Base-by-base conservation (phyloP, 2,113 vertebrate species). In the Proteles cristata region DNA sequence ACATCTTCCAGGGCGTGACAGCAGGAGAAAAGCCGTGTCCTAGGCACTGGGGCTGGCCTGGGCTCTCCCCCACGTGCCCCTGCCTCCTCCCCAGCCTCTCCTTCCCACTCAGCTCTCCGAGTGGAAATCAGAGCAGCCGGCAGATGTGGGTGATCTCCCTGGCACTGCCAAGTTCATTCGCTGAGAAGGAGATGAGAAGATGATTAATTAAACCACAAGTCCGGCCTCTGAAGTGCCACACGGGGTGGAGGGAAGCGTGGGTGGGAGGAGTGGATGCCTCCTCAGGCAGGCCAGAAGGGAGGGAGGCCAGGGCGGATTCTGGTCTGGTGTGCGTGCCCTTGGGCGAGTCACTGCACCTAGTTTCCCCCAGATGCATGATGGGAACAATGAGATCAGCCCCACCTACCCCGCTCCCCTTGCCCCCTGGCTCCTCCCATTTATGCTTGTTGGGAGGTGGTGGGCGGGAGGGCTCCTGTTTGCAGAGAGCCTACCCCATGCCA, bases 201-300 rank as follows among this genome's bases (percentile, higher is more conserved):
- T 93, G 91, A 63, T 90, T 96, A 96, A 97, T 95, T 97, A 96
- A 96, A 95, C 58, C 35, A 33, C 0, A 8, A 96, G 66, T 48
- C 55, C 81, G 95, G 93, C 65, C 63, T 90, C 94, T 76, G 53
- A 92, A 85, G 82, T 33, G 89, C 69, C 53, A 10, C 14, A 0
- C 3, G 90, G 81, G 90, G 63, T 16, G 0, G n/a, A 17, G 48
- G 11, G 73, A 58, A 6, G 58, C 68, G 9, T 11, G 25, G 0
- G 5, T 31, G 81, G 63, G 53, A 35, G 65, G 69, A 19, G 17
- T 0, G 0, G 11, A 31, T 17, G 16, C 4, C 0, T 6, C 21
- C 4, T 3, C 74, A 11, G 4, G 0, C 17, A 5, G 53, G 5
- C 0, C 10, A 8, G 39, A 15, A 73, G 31, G 16, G 39, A n/a